Evolutionary conservation across 2,888 invertebrate genomes (phyloP).

Genomic region (Terebella lapidaria): DNA sequence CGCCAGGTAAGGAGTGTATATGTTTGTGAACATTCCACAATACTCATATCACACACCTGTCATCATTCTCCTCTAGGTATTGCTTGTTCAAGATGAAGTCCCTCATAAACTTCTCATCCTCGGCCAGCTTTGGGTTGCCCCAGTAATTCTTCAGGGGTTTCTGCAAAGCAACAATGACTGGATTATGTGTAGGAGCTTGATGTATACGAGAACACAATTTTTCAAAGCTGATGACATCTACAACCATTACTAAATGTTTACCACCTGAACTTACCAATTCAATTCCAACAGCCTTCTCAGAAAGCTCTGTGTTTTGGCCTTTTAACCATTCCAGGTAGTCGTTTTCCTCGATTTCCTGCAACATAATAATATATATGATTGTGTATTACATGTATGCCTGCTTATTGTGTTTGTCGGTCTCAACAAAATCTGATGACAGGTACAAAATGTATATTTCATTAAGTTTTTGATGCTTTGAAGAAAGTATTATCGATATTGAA

Average conservation of each 20-base stretch:
- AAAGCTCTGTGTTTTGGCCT: constrained; percentile 57
- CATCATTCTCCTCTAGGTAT: constrained; percentile 53
- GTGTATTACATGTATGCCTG: too few species aligned
- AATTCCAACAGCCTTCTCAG: constrained; percentile 59
- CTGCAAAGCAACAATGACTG: constrained; percentile 20
- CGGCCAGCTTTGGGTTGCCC: constrained; percentile 75
- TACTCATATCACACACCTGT: too few species aligned
- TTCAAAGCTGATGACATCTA: not conserved
- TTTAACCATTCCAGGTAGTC: constrained; percentile 76
- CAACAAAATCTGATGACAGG: not conserved
- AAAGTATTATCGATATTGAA: not conserved
- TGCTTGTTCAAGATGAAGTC: constrained; percentile 88
- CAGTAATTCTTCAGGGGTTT: constrained; percentile 77
- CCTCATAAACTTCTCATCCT: constrained; percentile 80
- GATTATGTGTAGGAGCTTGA: not conserved
- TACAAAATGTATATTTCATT: not conserved
- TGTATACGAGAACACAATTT: not conserved
- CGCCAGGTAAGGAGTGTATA: too few species aligned
- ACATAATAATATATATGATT: constrained; percentile 1
- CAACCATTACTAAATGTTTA: not conserved
- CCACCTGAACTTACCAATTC: constrained; percentile 32
- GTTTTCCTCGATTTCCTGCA: constrained; percentile 54
- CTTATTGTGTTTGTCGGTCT: not conserved
- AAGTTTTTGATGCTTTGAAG: too few species aligned
- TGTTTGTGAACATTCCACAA: too few species aligned